phyloP scores from a whole-genome alignment of 2,113 vertebrate species.

The Thunnus thynnus region DNA sequence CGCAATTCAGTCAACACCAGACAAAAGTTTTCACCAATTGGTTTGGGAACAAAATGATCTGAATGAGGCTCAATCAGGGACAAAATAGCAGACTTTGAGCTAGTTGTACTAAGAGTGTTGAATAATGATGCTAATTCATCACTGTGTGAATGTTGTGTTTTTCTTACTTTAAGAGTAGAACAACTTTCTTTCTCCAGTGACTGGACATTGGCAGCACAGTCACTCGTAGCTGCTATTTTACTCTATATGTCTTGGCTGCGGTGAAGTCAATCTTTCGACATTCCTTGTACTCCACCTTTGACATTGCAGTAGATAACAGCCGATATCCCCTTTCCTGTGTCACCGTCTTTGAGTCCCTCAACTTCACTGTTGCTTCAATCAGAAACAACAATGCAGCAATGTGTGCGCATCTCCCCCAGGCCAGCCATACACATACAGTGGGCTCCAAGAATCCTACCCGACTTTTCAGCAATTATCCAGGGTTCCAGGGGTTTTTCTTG shows the following conservation, averaged over 20 bases:
- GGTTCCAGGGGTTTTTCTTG: background rate
- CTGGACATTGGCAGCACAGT: too few relatives aligned
- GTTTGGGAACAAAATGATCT: too few relatives aligned
- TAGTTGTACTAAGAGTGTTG: background rate
- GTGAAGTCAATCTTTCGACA: background rate
- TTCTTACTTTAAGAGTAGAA: too few relatives aligned
- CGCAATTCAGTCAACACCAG: background rate
- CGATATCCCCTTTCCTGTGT: background rate
- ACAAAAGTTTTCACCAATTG: too few relatives aligned
- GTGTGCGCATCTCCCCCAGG: conserved; percentile 4
- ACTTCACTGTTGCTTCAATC: background rate
- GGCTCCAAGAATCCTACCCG: background rate
- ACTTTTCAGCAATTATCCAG: conserved; percentile 4
- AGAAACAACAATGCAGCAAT: background rate
- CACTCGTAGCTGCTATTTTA: too few relatives aligned
- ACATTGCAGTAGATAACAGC: conserved; percentile 14
- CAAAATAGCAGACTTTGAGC: background rate
- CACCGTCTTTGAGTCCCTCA: conserved; percentile 18
- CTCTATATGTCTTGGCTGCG: too few relatives aligned
- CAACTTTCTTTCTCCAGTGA: too few relatives aligned
- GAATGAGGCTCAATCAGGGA: background rate
- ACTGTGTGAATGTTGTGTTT: too few relatives aligned
- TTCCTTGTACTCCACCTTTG: too few relatives aligned
- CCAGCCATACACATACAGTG: conserved; percentile 6
- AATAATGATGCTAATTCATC: too few relatives aligned